Evolutionary conservation across 92 coral and sea anemone species (phyloP), one percentile per base, ranked within the genome.

Genomic region (Meandrina meandrites): DNA sequence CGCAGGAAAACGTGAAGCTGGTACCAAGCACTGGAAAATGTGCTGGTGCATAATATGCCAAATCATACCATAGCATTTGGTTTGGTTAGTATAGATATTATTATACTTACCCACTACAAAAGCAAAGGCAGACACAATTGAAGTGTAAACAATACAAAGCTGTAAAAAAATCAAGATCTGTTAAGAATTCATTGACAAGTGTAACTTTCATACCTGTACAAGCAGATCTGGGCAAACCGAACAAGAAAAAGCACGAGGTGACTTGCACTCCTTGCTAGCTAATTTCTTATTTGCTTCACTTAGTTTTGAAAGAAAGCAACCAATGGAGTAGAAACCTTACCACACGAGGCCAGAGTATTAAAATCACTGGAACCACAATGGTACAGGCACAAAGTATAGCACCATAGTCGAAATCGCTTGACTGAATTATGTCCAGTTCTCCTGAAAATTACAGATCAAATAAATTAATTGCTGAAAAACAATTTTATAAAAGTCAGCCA

Each of bases 111-210:
- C 99, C 47, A 96, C 91, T 27, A 96, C 87, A 81, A 96, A 81
- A 30, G 96, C 99, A 89, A 89, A 96, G 0, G 99, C 94, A 4
- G 98, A 94, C 7, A 96, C 96, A 22, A 94, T 91, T 62, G 99
- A 91, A 19, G 98, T 93, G 84, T 94, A 95, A 9, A 92, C 91
- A 18, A 96, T 91, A 86, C 94, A 91, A 34, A 96, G 90, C 99
- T 96, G 86, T 35, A 56, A 82, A 84, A 0, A 19, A 78, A 37
- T 19, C 4, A 42, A 58, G 8, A 16, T 56, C 5, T 31, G 35
- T n/a, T 42, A 21, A 47, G 22, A 62, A 22, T 19, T 76, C 34
- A 16, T 21, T 76, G n/a, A 35, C 12, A 21, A n/a, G 80, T 22
- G 13, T 75, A 19, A 15, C 1, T 31, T 48, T 48, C 53, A 48